Base-by-base conservation (phyloP, 2,797 vertebrate species). In the Siniperca obscura region DNA sequence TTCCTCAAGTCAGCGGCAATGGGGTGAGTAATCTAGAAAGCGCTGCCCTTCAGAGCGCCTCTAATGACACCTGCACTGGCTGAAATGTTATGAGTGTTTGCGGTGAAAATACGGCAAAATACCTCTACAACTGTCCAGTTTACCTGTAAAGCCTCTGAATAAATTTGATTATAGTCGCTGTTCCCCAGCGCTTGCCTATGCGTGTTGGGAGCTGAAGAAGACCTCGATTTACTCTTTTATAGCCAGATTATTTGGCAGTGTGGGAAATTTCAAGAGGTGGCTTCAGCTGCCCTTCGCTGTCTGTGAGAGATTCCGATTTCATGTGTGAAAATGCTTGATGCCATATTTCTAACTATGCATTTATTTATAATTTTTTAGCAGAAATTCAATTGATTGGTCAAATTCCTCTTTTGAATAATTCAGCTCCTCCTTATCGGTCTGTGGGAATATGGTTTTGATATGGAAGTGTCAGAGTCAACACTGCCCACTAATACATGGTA, bases 11-110 rank as follows among this genome's bases (percentile, higher is more conserved):
- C 93, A 84, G 80, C 85, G 84, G 91, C 91, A 78, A 96, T 96
- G 95, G 95, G 95, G 95, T 96, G 91, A 96, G 95, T 96, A 85
- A 81, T 74, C 44, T 71, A 70, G 62, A 62, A 46, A 76, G 84
- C 74, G 73, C 84, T 87, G 86, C 66, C 85, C 81, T 84, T 80
- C 80, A 67, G 84, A 82, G 85, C 81, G 79, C 76, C 74, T 83
- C 81, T 80, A 60, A 56, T 86, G 78, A 89, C 91, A 93, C 87
- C 82, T 91, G 91, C 92, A 42, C 90, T 44, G 70, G 21, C 86
- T 46, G 50, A 62, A 36, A 73, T 78, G 38, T 69, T 62, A 4
- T 22, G 61, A 50, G 57, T 69, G 84, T 46, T 56, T 76, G 73
- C 10, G 36, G 36, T 34, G 44, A 61, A 81, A 84, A 89, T 75